A percentile compares a stretch with the other conserved stretches of the same genome.
phyloP scores from a whole-genome alignment of 2,113 vertebrate species.

The Fukomys damarensis region DNA sequence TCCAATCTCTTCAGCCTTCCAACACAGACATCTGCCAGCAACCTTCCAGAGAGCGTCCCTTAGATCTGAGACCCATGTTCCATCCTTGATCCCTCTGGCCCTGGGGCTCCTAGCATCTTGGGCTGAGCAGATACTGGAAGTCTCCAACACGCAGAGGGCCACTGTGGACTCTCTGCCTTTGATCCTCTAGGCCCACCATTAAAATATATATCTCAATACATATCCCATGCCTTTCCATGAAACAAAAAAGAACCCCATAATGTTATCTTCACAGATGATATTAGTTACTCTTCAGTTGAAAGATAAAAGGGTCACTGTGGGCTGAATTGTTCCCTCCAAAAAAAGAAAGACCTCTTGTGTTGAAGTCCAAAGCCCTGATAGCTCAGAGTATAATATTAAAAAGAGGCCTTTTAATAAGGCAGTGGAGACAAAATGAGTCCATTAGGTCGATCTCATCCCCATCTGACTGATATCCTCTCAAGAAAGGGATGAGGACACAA shows the following conservation, averaged over 20 bases:
- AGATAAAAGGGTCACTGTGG: background rate
- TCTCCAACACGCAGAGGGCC: background rate
- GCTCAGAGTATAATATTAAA: background rate
- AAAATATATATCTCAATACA: background rate
- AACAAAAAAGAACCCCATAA: background rate
- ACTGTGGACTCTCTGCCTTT: background rate
- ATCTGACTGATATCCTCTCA: background rate
- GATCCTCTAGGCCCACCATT: background rate
- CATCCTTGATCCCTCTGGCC: background rate
- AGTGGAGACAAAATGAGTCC: background rate
- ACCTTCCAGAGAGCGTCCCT: background rate
- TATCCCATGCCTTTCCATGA: background rate
- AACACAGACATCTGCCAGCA: background rate
- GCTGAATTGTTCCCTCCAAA: background rate
- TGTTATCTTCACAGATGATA: background rate
- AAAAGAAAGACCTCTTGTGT: background rate
- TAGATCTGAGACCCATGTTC: background rate
- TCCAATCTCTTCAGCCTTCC: background rate
- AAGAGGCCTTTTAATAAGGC: background rate
- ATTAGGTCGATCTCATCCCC: background rate
- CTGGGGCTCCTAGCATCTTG: background rate
- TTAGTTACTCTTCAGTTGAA: background rate
- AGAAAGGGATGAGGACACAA: background rate
- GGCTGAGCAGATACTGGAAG: background rate
- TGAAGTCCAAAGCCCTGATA: background rate